Evolutionary conservation across 2,113 vertebrate species (phyloP).

Genomic region (Rhynchomys soricoides): DNA sequence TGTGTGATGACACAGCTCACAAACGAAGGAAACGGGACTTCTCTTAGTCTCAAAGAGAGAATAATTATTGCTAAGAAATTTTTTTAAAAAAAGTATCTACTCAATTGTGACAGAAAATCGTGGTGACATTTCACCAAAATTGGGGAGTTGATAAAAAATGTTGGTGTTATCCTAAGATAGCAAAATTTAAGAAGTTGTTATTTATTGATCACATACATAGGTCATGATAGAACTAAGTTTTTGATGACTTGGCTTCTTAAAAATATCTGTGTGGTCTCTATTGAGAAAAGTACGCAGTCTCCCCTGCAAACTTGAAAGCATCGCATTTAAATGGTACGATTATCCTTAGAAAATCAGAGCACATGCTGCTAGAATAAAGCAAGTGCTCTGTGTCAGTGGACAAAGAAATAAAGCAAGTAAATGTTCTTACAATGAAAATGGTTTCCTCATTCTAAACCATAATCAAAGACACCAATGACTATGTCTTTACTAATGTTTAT

Average conservation of each 20-base stretch:
- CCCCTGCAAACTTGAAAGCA: neutral
- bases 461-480: neutral
- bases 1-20: neutral
- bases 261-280: neutral
- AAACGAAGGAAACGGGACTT: neutral
- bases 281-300: neutral
- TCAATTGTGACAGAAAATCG: neutral
- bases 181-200: neutral
- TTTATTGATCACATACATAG: neutral
- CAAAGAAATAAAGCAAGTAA: neutral
- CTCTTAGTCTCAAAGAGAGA: neutral
- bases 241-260: neutral
- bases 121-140: neutral
- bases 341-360: neutral
- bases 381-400: neutral
- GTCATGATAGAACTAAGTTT: neutral
- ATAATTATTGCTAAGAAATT: neutral
- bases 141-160: neutral
- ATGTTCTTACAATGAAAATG: neutral
- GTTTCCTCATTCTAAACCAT: neutral
- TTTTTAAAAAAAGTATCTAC: neutral
- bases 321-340: neutral
- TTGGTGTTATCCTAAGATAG: neutral
- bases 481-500: neutral
- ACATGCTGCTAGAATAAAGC: neutral